These are phyloP conservation scores for Galerucella nymphaeae DNA, from an alignment of 2,888 invertebrate species.

Conservation along the genomic window DNA sequence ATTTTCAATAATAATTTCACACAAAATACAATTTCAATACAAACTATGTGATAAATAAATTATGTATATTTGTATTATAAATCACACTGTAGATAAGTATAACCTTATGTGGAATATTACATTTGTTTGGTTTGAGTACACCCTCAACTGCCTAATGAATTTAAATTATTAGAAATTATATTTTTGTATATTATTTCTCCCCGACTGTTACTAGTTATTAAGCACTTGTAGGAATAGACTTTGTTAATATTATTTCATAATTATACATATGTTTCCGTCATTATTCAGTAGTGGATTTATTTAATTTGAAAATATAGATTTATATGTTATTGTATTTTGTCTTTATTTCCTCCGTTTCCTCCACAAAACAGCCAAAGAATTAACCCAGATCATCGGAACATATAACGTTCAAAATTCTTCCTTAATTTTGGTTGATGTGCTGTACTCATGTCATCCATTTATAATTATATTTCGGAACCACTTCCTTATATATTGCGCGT, in stretches of 20 bases:
- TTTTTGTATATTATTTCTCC: slow-evolving; percentile 49
- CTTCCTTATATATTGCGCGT: too few species aligned
- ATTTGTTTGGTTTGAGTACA: slow-evolving; percentile 36
- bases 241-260: slow-evolving; percentile 40
- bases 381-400: too few species aligned
- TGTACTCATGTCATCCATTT: too few species aligned
- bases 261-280: slow-evolving; percentile 28
- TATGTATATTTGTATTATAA: slow-evolving; percentile 56
- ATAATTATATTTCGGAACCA: too few species aligned
- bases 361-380: neutral
- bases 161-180: slow-evolving; percentile 46
- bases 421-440: too few species aligned
- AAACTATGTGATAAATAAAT: slow-evolving; percentile 53
- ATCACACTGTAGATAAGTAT: slow-evolving; percentile 50
- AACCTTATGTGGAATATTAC: slow-evolving; percentile 34
- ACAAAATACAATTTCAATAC: slow-evolving; percentile 37
- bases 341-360: neutral
- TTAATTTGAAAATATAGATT: slow-evolving; percentile 22
- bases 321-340: slow-evolving; percentile 21
- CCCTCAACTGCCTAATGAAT: slow-evolving; percentile 43
- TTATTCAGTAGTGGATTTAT: slow-evolving; percentile 26
- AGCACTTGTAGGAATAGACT: slow-evolving; percentile 50
- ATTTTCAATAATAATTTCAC: slow-evolving; percentile 13
- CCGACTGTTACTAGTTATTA: slow-evolving; percentile 45
- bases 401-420: too few species aligned